Base-by-base conservation (phyloP, 92 coral and sea anemone species). In the Phymanthus crucifer region DNA sequence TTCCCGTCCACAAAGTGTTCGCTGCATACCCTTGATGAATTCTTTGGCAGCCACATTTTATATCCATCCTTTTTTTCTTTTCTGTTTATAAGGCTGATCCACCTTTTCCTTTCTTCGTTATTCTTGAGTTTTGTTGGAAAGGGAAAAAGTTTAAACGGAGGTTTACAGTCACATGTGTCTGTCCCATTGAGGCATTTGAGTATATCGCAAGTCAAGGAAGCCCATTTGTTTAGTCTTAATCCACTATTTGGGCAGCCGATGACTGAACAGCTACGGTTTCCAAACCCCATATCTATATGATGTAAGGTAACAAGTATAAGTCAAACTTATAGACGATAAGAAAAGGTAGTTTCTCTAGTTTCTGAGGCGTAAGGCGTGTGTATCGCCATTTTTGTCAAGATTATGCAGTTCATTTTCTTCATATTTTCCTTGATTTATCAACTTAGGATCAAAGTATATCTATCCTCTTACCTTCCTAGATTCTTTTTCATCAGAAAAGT, bases 1-100 rank as follows among this genome's bases (percentile, higher is more conserved):
- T 70, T 67, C 34, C 85, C 83, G 65, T 84, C 72, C 68, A 82
- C 83, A 73, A 88, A 88, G 71, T 88, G 86, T 37, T 70, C 83
- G 80, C 89, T 79, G 69, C 89, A 88, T 83, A 88, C 81, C 50
- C 89, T 81, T 64, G 92, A 81, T 69, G 82, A 73, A 75, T 80
- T 88, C 64, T 80, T 84, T 84, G 92, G 92, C 82, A 78, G 79
- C 92, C 92, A 88, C 43, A 72, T 75, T 67, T 73, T 56, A 56
- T 56, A 56, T 24, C 84, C 81, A 68, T 16, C n/a, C 74, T 83
- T 88, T 75, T 74, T 54, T 35, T 84, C 83, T 58, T 84, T 70
- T 66, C 92, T 66, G 78, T 88, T 84, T 43, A 84, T 77, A 77
- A 85, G 79, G 40, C 46, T 66, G 36, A 47, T 40, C 84, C 85